Evolutionary conservation across 1,140 invertebrate species (phyloP), one percentile per base, ranked within the genome.

Genomic region (Orchestia grillus): DNA sequence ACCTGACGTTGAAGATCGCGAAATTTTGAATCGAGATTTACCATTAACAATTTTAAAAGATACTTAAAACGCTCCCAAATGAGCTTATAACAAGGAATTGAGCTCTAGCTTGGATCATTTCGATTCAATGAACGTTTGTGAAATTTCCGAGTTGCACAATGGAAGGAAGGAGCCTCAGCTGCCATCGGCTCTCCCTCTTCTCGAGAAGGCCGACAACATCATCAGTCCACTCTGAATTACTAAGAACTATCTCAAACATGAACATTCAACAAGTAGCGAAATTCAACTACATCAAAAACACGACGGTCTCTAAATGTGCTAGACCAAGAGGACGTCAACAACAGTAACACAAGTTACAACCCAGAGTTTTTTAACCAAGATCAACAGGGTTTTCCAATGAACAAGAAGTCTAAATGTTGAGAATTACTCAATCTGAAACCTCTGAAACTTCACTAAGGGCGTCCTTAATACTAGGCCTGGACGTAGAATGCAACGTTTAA

Each of bases 261-360:
- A 94, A 94, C 92, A 94, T 94, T 94, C 92, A 94, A 94, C 92
- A 94, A 94, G 92, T 47, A 94, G 92, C 92, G 92, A 94, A 94
- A 94, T 94, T 94, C 44, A 94, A 94, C 92, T 94, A 94, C 92
- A 94, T 45, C 92, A 94, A 94, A 94, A 94, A 94, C 92, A 45
- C 92, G 92, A 94, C 44, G 43, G 92, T 44, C 92, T 94, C 92
- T 90, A 90, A 77, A 90, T 44, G 88, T 90, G 88, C 43, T 90
- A 41, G n/a, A 90, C 36, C 62, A 44, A 90, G 88, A 90, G 88
- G 88, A 90, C 88, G 43, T 90, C 88, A 90, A 90, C 92, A 94
- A 94, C 92, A 94, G 44, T 94, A 45, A 45, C 92, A 94, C 43
- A 94, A 47, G 92, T 94, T 45, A 94, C 92, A 94, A 94, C 92